phyloP scores from a whole-genome alignment of 2,888 invertebrate species.

The Drosophila borealis region DNA sequence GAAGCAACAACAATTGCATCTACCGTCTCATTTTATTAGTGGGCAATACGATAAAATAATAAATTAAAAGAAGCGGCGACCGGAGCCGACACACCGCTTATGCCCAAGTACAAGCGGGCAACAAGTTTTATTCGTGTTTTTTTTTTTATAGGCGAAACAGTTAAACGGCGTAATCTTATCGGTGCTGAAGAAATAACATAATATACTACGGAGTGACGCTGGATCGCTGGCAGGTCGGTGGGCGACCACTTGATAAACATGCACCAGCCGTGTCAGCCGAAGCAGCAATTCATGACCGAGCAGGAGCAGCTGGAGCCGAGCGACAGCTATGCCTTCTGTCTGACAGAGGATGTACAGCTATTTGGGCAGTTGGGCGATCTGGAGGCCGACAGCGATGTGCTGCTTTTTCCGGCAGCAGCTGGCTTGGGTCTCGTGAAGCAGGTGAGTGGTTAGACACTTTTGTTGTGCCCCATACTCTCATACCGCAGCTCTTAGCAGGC shows the following conservation, averaged over 20 bases:
- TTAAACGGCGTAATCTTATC: conserved; percentile 50
- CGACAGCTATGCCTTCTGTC: conserved; percentile 41
- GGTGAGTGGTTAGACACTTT: conserved; percentile 34
- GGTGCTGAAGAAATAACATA: conserved; percentile 19
- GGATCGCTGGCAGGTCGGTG: conserved; percentile 4
- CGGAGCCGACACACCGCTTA: conserved; percentile 1
- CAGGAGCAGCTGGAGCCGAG: conserved; percentile 1
- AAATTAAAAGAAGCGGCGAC: conserved; percentile 5
- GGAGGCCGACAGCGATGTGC: conserved; percentile 3
- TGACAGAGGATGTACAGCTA: conserved; percentile 56
- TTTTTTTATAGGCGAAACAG: conserved; percentile 21
- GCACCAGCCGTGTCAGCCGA: conserved; percentile 16
- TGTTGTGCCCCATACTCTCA: background rate
- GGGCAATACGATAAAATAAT: conserved; percentile 33
- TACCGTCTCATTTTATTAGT: conserved; percentile 32
- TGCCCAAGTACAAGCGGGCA: background rate
- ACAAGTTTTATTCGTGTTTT: conserved; percentile 8
- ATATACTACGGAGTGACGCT: conserved; percentile 8
- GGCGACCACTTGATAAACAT: conserved; percentile 29
- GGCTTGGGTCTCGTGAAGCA: conserved; percentile 28
- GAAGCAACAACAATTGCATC: conserved; percentile 33
- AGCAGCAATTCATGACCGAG: background rate
- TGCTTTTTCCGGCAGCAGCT: conserved; percentile 1
- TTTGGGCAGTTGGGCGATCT: conserved; percentile 53
- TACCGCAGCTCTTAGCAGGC: background rate